Conservation (phyloP, 2,113 vertebrate species). For the Psittacula cyanocephala region DNA sequence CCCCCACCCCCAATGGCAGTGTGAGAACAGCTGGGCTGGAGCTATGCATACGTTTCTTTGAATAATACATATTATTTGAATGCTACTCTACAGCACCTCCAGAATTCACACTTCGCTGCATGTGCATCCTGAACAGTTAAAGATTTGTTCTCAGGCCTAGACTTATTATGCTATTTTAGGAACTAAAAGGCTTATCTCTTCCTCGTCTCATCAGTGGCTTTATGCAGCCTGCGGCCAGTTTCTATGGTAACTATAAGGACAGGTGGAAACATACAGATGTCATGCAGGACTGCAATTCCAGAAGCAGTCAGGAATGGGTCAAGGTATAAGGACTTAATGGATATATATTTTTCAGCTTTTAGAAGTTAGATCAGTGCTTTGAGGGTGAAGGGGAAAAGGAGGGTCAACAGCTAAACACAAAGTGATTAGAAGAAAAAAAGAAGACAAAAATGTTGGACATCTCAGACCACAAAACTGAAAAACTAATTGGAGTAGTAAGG, state of each 20-base stretch:
- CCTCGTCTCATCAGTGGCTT: neutral
- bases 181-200: neutral
- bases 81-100: neutral
- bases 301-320: neutral
- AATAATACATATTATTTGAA: neutral
- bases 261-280: neutral
- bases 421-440: neutral
- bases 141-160: neutral
- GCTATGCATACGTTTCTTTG: neutral
- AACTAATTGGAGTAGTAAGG: neutral
- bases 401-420: neutral
- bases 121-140: neutral
- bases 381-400: neutral
- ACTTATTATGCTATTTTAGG: conserved; percentile 5
- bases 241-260: conserved; percentile 24
- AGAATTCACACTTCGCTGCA: neutral
- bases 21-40: neutral
- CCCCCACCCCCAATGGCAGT: neutral
- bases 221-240: neutral
- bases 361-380: neutral
- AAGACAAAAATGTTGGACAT: neutral
- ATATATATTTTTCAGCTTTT: neutral
- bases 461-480: neutral
- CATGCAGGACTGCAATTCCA: neutral
- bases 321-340: neutral